Conservation (phyloP, 53 echinoderm and acorn worm genomes). For the Patiria pectinifera region DNA sequence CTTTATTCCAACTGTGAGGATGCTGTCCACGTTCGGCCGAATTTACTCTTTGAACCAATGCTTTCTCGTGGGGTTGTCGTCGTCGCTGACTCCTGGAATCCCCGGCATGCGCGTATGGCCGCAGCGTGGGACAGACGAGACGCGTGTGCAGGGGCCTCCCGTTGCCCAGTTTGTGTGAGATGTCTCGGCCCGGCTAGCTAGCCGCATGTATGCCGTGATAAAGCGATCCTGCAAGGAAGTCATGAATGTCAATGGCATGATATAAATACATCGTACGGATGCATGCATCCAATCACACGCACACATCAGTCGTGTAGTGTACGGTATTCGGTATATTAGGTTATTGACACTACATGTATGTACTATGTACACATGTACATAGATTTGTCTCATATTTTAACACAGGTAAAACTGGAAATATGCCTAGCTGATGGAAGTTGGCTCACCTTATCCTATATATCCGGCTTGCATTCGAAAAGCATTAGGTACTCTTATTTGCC, state of each 20-base stretch:
- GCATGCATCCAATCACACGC: conserved; percentile 10
- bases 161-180: conserved; percentile 7
- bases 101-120: conserved; percentile 30
- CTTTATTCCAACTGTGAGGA: conserved; percentile 27
- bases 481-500: too few relatives aligned
- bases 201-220: neutral
- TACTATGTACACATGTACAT: neutral
- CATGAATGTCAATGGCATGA: conserved; percentile 28
- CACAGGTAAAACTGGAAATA: too few relatives aligned
- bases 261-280: neutral
- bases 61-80: neutral
- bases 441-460: too few relatives aligned
- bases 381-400: too few relatives aligned
- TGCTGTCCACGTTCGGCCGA: neutral
- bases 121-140: conserved; percentile 10
- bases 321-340: neutral
- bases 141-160: neutral
- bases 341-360: conserved; percentile 31
- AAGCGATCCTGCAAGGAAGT: neutral
- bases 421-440: too few relatives aligned
- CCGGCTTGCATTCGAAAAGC: too few relatives aligned
- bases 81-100: conserved; percentile 18
- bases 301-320: neutral
- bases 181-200: neutral
- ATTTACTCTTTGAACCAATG: neutral